Conservation (phyloP, 2,888 invertebrate species). For the Steromphala cineraria region DNA sequence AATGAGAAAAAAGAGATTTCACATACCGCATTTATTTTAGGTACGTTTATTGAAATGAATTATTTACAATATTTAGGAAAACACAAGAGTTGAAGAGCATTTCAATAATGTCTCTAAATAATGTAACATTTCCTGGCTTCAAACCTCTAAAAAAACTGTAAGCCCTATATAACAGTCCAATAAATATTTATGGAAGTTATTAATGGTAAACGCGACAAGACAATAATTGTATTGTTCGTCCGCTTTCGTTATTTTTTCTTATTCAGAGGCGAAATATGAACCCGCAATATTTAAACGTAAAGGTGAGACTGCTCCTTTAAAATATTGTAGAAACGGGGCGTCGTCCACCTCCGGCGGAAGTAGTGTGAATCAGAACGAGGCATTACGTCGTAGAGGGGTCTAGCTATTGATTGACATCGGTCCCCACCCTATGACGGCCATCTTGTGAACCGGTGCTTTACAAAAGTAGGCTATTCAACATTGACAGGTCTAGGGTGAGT, state of each 20-base stretch:
- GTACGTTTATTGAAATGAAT: too few species aligned
- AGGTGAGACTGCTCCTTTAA: neutral
- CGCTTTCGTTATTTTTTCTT: neutral
- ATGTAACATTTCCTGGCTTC: too few species aligned
- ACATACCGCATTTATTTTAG: too few species aligned
- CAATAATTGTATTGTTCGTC: neutral
- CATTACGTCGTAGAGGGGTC: conserved; percentile 42
- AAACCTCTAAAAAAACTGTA: too few species aligned
- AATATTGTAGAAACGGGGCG: neutral
- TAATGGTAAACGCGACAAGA: neutral
- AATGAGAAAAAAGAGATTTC: too few species aligned
- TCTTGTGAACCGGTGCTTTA: conserved; percentile 41
- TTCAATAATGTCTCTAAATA: too few species aligned
- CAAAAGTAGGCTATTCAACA: conserved; percentile 20
- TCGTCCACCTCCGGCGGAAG: conserved; percentile 18
- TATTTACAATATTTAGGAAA: too few species aligned
- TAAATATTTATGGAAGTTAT: neutral
- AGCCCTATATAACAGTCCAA: too few species aligned
- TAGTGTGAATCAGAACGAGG: conserved; percentile 31
- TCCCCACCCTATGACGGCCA: conserved; percentile 43
- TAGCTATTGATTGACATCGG: conserved; percentile 28
- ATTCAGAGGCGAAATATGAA: neutral
- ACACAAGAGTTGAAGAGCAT: too few species aligned
- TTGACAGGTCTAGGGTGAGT: conserved; percentile 19
- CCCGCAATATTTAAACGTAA: neutral